Conservation (phyloP, 2,113 vertebrate genomes). For the Tylochromis polylepis region DNA sequence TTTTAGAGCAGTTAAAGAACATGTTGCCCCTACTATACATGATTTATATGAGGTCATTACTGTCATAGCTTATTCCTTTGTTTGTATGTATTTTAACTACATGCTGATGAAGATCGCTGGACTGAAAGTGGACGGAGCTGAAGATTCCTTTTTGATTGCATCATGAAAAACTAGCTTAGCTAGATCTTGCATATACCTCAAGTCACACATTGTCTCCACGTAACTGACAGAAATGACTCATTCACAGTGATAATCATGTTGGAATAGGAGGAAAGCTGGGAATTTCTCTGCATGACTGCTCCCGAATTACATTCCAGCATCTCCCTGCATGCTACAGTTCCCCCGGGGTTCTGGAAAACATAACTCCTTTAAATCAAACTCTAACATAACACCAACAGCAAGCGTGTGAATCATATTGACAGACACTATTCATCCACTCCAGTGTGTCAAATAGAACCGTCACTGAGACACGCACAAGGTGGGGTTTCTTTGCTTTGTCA, state of each 20-base stretch:
- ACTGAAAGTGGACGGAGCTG: neutral
- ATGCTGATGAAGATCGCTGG: neutral
- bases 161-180: neutral
- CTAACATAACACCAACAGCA: neutral
- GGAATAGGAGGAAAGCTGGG: neutral
- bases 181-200: neutral
- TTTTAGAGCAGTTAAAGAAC: too few species aligned
- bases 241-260: neutral
- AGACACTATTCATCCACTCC: neutral
- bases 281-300: neutral
- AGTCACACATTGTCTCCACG: neutral
- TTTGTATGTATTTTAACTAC: neutral
- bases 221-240: neutral
- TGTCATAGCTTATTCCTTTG: too few species aligned
- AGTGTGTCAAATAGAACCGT: neutral
- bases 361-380: neutral
- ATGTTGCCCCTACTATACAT: too few species aligned
- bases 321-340: neutral
- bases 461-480: neutral
- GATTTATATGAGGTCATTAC: too few species aligned
- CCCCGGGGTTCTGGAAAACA: neutral
- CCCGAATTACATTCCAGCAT: neutral
- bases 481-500: neutral
- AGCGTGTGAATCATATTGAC: neutral
- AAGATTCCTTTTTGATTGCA: neutral